These are phyloP conservation scores for Chaetorhynchus papuensis DNA, from an alignment of 2,113 vertebrate genomes.

Conservation along the genomic window DNA sequence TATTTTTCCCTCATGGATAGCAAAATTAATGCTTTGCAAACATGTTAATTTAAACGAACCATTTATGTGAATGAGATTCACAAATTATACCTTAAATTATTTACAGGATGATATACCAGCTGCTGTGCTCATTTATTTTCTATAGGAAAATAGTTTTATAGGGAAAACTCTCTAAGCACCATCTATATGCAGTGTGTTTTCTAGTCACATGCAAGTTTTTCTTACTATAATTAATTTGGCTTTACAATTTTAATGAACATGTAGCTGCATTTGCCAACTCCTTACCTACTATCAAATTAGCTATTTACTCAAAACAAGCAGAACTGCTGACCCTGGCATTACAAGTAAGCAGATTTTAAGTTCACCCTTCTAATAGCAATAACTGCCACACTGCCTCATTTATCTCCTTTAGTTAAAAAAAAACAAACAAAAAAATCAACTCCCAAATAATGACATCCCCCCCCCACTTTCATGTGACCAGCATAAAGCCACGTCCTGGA, in stretches of 20 bases:
- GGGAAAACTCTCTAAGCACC: neutral
- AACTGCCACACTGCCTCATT: neutral
- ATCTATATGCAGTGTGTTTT: neutral
- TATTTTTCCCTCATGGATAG: neutral
- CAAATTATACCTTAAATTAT: slow-evolving; percentile 10
- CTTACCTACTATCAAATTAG: neutral
- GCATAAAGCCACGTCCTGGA: neutral
- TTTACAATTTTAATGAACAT: neutral
- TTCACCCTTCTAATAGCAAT: neutral
- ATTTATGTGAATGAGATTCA: neutral
- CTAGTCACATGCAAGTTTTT: neutral
- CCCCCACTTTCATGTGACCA: neutral
- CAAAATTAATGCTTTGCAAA: neutral
- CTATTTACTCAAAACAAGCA: neutral
- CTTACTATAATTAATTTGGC: neutral
- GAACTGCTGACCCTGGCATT: neutral
- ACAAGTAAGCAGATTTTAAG: neutral
- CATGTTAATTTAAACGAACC: neutral
- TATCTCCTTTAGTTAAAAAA: neutral
- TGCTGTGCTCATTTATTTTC: neutral
- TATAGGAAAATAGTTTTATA: neutral
- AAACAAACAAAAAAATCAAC: neutral
- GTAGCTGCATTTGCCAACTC: neutral
- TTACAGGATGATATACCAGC: neutral
- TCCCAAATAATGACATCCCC: neutral